These are phyloP conservation scores for Argyrosomus japonicus DNA, from an alignment of 2,113 vertebrate genomes.

Conservation along the genomic window DNA sequence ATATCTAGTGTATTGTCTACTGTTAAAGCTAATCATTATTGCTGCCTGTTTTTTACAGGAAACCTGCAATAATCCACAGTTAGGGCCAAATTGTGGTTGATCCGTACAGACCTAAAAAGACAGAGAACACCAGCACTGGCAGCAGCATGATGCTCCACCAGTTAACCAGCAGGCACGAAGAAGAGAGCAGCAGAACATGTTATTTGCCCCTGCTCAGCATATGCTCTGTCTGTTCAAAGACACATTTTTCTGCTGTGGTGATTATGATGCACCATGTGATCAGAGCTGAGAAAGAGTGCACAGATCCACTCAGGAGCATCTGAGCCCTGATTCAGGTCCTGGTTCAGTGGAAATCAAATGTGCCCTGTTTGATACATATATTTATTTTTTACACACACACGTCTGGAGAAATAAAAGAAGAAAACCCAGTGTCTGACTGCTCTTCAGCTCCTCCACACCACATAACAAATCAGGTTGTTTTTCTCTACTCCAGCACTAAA, in stretches of 20 bases:
- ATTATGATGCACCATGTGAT: neutral
- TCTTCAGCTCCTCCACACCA: neutral
- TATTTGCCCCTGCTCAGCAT: neutral
- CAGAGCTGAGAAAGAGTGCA: neutral
- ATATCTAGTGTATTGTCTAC: no score
- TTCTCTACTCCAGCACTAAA: constrained; percentile 5
- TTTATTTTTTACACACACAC: neutral
- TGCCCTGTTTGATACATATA: no score
- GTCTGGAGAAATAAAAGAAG: neutral
- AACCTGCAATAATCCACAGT: neutral
- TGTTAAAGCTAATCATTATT: no score
- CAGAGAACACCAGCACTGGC: neutral
- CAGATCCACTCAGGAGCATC: neutral
- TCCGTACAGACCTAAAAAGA: neutral
- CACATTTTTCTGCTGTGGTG: neutral
- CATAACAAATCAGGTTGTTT: constrained; percentile 36
- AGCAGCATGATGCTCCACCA: neutral
- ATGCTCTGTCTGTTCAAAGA: neutral
- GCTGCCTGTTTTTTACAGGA: no score
- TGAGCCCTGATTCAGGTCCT: neutral
- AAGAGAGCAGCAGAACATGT: neutral
- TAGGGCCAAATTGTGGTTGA: no score
- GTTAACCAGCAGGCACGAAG: neutral
- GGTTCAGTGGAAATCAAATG: neutral
- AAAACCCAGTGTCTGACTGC: neutral